Evolutionary conservation across 2,113 vertebrate species (phyloP).

Genomic region (Capreolus pygargus): DNA sequence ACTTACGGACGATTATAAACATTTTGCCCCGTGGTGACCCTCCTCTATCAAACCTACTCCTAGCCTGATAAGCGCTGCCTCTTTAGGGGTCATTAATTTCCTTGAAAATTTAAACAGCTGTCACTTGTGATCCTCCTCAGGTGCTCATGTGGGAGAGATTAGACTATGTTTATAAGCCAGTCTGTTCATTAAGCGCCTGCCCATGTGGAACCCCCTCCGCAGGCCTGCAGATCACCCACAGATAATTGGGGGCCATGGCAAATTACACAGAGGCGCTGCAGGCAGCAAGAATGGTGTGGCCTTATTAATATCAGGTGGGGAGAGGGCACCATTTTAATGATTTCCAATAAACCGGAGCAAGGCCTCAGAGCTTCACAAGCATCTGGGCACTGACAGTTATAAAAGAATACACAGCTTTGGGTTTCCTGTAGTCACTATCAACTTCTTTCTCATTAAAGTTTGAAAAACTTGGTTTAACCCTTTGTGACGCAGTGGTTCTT

Average conservation of each 20-base stretch:
- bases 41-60: conserved; percentile 82
- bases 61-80: conserved; percentile 83
- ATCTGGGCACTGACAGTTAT: conserved; percentile 4
- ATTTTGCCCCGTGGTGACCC: conserved; percentile 80
- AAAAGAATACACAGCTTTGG: background rate
- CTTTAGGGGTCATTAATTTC: conserved; percentile 88
- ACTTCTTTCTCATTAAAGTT: conserved; percentile 17
- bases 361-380: conserved; percentile 15
- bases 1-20: conserved; percentile 84
- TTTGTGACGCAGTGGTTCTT: background rate
- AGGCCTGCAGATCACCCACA: conserved; percentile 80
- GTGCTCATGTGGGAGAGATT: conserved; percentile 89
- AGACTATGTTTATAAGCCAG: conserved; percentile 86
- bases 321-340: conserved; percentile 72
- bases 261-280: conserved; percentile 80
- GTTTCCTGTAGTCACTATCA: conserved; percentile 33
- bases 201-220: conserved; percentile 81
- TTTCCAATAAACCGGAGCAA: conserved; percentile 72
- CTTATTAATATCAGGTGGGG: conserved; percentile 84
- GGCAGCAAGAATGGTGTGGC: conserved; percentile 78
- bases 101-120: conserved; percentile 89
- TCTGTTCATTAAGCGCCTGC: conserved; percentile 84
- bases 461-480: conserved; percentile 36
- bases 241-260: conserved; percentile 84
- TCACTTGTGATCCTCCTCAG: conserved; percentile 87